Base-by-base conservation (phyloP, 2,888 invertebrate genomes). In the Uloborus plumipes region DNA sequence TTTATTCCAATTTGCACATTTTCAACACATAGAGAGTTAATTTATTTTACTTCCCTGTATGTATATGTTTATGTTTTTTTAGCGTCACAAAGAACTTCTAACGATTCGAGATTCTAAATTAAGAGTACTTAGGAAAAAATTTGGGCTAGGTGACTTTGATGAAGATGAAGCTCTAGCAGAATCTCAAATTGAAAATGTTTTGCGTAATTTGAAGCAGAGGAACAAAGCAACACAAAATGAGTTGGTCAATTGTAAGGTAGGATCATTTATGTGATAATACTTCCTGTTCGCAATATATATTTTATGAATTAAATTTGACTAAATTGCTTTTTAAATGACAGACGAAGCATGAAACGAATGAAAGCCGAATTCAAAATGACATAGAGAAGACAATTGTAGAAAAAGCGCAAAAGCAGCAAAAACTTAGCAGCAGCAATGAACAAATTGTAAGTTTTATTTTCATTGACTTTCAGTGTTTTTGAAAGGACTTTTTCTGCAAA, bases 321-420 rank as follows among this genome's bases (percentile, higher is more conserved):
- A 4, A 26, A 39, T 31, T 66, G 62, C 64, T 47, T 50, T 47
- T 72, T 69, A 9, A 39, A 39, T 39, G 7, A 7, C 55, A 84
- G 84, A 47, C 50, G 13, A 84, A 84, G 18, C 75, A 84, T 70
- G 77, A 80, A 55, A 31, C 51, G 11, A 59, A 70, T 20, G 75
- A 84, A 47, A 85, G 61, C 49, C 50, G 71, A 11, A 31, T 85
- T 18, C 73, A 84, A 87, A 87, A 88, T 16, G 88, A 90, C 85
- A 91, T 93, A 58, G 92, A 93, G 88, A 87, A 88, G 39, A 86
- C 86, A 7, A 67, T 86, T 50, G 53, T 71, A 55, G 67, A 80
- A 22, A 84, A 80, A 69, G 72, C 80, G 47, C 66, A 84, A 51
- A 78, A 74, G 31, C 75, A 76, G 15, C 80, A 80, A 67, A 72